These are phyloP conservation scores for Trididemnum nubilum DNA, from an alignment of 23 tunicate genomes.

Conservation along the genomic window DNA sequence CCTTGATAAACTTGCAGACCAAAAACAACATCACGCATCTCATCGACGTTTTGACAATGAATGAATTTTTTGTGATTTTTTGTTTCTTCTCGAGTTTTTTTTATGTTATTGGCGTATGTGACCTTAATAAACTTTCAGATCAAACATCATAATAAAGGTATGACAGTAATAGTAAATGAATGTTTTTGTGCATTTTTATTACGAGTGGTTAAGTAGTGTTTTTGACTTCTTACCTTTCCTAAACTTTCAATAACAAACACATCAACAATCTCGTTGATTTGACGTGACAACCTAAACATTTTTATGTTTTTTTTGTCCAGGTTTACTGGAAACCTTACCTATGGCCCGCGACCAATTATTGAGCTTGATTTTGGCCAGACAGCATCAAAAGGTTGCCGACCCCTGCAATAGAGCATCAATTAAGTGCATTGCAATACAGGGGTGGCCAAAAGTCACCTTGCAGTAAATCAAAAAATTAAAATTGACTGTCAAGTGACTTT, in stretches of 20 bases:
- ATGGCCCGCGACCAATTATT: too few species aligned
- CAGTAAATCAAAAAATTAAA: too few species aligned
- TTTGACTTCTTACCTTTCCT: conserved; percentile 20
- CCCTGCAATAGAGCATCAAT: too few species aligned
- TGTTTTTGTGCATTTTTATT: conserved; percentile 22
- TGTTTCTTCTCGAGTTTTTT: neutral
- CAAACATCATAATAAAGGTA: conserved; percentile 20
- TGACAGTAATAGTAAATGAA: conserved; percentile 27
- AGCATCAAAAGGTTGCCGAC: too few species aligned
- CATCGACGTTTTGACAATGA: conserved; percentile 22
- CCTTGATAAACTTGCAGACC: conserved; percentile 29
- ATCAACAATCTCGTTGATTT: too few species aligned
- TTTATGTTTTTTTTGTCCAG: too few species aligned
- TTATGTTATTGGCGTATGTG: neutral
- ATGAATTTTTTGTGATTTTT: conserved; percentile 3
- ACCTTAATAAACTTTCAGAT: conserved; percentile 32
- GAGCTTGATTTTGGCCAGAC: too few species aligned
- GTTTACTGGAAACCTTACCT: too few species aligned
- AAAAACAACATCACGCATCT: conserved; percentile 34
- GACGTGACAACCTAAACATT: too few species aligned
- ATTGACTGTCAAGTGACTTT: too few species aligned
- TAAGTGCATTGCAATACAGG: too few species aligned
- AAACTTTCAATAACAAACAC: conserved; percentile 25
- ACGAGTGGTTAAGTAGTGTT: neutral
- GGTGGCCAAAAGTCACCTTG: too few species aligned